A percentile compares a stretch with the other conserved stretches of the same genome.
phyloP scores from a whole-genome alignment of 2,113 vertebrate genomes.

The Clarias gariepinus region DNA sequence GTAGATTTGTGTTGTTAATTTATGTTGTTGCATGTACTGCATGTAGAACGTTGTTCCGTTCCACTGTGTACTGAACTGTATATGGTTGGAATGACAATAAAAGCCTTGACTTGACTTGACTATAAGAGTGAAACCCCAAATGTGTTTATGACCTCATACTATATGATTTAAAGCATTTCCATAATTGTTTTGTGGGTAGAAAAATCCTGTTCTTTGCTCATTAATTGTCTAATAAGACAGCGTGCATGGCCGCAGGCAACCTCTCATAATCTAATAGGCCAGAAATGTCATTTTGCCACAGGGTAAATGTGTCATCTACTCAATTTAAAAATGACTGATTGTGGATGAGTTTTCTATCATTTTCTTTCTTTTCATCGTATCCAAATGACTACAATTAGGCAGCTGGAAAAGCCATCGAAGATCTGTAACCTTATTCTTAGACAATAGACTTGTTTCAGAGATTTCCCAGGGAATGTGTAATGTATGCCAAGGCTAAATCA shows the following conservation, averaged over 20 bases:
- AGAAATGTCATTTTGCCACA: conserved; percentile 6
- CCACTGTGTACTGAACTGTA: no score
- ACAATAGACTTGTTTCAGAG: neutral
- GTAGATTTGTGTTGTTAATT: no score
- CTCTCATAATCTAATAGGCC: neutral
- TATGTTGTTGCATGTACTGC: no score
- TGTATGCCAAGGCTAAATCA: conserved; percentile 3
- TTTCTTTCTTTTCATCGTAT: neutral
- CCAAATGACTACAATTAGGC: neutral
- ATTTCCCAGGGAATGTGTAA: neutral
- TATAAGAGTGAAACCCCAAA: conserved; percentile 40
- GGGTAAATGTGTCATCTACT: neutral
- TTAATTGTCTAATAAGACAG: neutral
- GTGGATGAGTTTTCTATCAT: neutral
- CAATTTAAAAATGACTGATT: neutral
- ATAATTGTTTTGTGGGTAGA: conserved; percentile 14
- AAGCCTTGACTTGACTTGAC: no score
- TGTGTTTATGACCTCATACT: conserved; percentile 33
- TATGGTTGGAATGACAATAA: no score
- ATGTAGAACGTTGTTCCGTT: no score
- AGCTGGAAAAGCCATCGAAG: neutral
- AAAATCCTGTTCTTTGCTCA: neutral
- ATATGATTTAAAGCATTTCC: conserved; percentile 13
- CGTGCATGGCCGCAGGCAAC: neutral
- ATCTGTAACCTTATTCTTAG: neutral